phyloP scores from a whole-genome alignment of 2,797 vertebrate species.

The Artibeus lituratus region DNA sequence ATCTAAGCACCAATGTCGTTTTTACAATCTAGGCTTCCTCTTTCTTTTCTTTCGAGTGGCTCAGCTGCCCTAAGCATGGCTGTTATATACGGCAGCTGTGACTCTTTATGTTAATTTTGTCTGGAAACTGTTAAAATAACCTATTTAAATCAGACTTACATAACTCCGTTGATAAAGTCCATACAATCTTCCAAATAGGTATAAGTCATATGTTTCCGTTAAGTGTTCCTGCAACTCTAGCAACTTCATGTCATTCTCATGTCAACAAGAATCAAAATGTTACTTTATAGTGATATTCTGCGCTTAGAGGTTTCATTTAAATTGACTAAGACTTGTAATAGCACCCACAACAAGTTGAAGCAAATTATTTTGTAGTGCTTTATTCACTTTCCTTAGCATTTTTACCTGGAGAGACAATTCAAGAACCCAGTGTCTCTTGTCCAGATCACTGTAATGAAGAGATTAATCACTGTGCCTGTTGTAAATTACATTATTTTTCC shows the following conservation, averaged over 20 bases:
- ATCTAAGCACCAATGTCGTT: neutral
- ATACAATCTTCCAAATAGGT: neutral
- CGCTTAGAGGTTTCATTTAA: constrained; percentile 26
- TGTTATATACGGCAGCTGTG: neutral
- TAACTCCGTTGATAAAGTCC: neutral
- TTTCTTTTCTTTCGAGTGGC: neutral
- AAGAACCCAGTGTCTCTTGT: neutral
- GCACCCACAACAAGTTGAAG: neutral
- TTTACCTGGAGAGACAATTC: constrained; percentile 32
- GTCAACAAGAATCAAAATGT: constrained; percentile 12
- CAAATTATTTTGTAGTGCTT: constrained; percentile 10
- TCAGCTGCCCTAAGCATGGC: neutral
- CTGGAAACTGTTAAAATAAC: constrained; percentile 26
- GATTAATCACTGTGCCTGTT: constrained; percentile 43
- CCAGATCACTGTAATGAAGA: constrained; percentile 19
- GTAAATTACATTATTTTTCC: constrained; percentile 41
- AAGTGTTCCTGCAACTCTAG: neutral
- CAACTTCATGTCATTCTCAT: neutral
- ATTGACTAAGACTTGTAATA: constrained; percentile 18
- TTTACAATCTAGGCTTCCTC: neutral
- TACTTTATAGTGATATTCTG: neutral
- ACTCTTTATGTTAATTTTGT: neutral
- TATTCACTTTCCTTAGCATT: constrained; percentile 28
- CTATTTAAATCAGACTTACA: neutral
- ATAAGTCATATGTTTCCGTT: neutral